Conservation (phyloP, 1,140 invertebrate genomes). For the Zeugodacus cucurbitae region DNA sequence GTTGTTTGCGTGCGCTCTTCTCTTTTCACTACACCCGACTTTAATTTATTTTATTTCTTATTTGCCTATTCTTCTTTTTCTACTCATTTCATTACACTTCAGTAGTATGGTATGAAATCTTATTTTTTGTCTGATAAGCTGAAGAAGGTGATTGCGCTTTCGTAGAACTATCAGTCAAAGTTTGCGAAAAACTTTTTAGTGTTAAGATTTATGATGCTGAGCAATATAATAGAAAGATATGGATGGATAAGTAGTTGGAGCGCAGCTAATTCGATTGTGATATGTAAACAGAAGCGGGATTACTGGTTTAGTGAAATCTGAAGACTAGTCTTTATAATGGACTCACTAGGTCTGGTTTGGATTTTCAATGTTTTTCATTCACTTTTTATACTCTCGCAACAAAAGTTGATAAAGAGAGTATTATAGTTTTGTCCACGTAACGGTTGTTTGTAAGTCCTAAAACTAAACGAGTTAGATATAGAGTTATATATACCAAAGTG, state of each 20-base stretch:
- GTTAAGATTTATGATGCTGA: constrained; percentile 2
- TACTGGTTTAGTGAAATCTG: too few species aligned
- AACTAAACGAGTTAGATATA: too few species aligned
- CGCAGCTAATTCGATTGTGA: neutral
- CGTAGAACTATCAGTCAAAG: constrained; percentile 6
- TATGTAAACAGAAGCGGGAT: neutral
- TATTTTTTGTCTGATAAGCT: neutral
- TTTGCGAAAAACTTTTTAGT: neutral
- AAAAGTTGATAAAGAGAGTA: too few species aligned
- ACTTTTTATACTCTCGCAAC: too few species aligned
- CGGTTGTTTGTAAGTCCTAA: too few species aligned
- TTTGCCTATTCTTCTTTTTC: neutral
- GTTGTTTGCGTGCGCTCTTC: neutral
- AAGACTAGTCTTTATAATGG: too few species aligned
- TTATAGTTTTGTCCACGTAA: too few species aligned
- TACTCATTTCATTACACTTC: neutral
- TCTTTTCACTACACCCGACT: neutral
- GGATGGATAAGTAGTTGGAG: neutral
- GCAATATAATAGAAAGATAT: neutral
- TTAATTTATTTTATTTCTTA: neutral
- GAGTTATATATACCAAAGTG: too few species aligned
- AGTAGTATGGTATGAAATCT: neutral
- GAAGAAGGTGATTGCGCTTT: neutral
- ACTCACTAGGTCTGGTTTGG: too few species aligned
- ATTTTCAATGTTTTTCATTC: too few species aligned